Conservation (phyloP, 1,140 invertebrate genomes). For the Drosophila parvula region DNA sequence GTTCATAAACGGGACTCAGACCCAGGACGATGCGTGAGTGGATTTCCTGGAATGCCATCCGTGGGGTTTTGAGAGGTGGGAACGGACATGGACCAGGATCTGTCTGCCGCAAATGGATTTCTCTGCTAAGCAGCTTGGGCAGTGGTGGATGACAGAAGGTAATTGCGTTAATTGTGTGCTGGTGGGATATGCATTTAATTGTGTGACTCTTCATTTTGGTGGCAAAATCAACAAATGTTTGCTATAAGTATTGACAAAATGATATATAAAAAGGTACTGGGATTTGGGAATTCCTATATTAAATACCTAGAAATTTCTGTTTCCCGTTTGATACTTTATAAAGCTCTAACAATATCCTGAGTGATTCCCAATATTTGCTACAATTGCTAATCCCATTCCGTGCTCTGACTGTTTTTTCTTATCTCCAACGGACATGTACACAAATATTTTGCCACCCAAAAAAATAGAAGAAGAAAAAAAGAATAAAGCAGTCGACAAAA, state of each 20-base stretch:
- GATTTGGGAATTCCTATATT: neutral
- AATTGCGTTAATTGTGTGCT: conserved; percentile 22
- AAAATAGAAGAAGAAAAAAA: neutral
- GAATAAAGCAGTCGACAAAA: conserved; percentile 2
- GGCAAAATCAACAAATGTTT: neutral
- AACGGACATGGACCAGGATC: neutral
- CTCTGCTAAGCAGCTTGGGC: conserved; percentile 4
- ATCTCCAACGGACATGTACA: conserved; percentile 5
- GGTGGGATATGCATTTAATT: conserved; percentile 9
- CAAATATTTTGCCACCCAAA: conserved; percentile 1
- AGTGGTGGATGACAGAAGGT: conserved; percentile 2
- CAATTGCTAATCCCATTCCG: conserved; percentile 10
- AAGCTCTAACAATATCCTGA: neutral
- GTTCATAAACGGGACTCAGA: conserved; percentile 55
- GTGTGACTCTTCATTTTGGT: conserved; percentile 3
- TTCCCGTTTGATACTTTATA: neutral
- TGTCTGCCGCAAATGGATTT: conserved; percentile 13
- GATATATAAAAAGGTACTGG: neutral
- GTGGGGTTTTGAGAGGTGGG: neutral
- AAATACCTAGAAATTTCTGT: neutral
- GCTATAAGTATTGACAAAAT: neutral
- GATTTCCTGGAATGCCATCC: conserved; percentile 5
- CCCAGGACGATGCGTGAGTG: conserved; percentile 37
- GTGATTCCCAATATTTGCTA: conserved; percentile 19
- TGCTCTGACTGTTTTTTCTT: neutral